Evolutionary conservation across 2,113 vertebrate species (phyloP).

Genomic region (Plotosus lineatus): DNA sequence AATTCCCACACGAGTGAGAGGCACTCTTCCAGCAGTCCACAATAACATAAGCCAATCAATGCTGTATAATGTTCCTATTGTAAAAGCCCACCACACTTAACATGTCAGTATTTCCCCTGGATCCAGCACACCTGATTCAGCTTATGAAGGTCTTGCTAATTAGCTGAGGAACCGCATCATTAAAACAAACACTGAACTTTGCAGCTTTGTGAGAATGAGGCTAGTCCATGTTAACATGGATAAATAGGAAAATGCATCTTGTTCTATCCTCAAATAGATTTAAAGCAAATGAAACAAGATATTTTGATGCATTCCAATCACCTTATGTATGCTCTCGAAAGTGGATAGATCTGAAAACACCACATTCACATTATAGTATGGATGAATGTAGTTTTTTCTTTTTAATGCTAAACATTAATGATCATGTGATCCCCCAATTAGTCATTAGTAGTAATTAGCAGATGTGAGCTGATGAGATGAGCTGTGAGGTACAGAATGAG

Average conservation of each 20-base stretch:
- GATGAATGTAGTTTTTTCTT: not conserved
- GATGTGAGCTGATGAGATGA: not conserved
- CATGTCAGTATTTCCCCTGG: not conserved
- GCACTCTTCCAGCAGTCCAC: not conserved
- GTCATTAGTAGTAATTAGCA: not conserved
- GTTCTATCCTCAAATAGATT: not conserved
- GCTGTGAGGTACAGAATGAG: not conserved
- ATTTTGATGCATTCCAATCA: not conserved
- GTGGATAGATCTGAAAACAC: not conserved
- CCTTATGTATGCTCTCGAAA: not conserved
- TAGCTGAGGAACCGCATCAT: slow-evolving; percentile 19
- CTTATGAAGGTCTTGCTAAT: slow-evolving; percentile 25
- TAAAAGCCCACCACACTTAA: slow-evolving; percentile 1
- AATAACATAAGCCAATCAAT: slow-evolving; percentile 19
- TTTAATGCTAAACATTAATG: not conserved
- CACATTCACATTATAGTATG: not conserved
- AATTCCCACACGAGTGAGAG: slow-evolving; percentile 27
- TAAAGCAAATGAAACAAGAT: not conserved
- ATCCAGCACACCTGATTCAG: slow-evolving; percentile 14
- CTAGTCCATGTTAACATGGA: too few species aligned
- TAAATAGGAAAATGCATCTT: not conserved
- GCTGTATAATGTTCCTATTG: slow-evolving; percentile 13
- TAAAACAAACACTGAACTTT: slow-evolving; percentile 14
- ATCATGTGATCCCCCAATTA: not conserved
- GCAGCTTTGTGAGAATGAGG: not conserved